phyloP scores from a whole-genome alignment of 2,113 vertebrate species.

The Vulpes ferrilata region DNA sequence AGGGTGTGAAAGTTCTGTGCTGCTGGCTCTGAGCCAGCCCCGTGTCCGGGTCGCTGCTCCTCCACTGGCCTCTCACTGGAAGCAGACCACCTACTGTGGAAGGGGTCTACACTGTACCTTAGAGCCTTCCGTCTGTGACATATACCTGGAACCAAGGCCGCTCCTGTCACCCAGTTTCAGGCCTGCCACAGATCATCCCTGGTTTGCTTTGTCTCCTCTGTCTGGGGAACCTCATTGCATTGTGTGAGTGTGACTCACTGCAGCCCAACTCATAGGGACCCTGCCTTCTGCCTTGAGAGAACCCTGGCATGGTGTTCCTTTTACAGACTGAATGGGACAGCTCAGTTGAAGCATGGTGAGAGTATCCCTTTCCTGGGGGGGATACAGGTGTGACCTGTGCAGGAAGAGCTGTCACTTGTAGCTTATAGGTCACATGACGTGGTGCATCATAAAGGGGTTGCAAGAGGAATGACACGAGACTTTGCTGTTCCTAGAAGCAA shows the following conservation, averaged over 20 bases:
- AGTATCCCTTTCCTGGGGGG: not conserved
- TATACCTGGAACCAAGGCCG: fast-evolving
- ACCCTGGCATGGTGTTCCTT: not conserved
- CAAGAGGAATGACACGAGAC: not conserved
- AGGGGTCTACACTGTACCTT: fast-evolving
- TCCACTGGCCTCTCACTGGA: not conserved
- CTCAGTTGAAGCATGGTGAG: not conserved
- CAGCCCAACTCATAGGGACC: too few species aligned
- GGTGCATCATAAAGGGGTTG: not conserved
- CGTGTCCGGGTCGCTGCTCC: not conserved
- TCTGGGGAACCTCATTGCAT: not conserved
- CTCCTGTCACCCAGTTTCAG: fast-evolving
- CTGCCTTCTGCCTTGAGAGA: not conserved
- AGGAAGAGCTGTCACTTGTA: too few species aligned
- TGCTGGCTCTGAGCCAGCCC: not conserved
- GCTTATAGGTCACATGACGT: not conserved
- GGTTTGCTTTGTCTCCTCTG: not conserved
- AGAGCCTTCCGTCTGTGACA: not conserved
- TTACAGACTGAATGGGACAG: not conserved
- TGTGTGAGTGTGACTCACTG: not conserved
- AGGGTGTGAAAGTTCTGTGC: fast-evolving
- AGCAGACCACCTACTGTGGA: fast-evolving
- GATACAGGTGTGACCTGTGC: not conserved
- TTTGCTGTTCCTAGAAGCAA: not conserved
- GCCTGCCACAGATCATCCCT: not conserved